phyloP scores from a whole-genome alignment of 2,888 invertebrate genomes.

The Cataglyphis livida region DNA sequence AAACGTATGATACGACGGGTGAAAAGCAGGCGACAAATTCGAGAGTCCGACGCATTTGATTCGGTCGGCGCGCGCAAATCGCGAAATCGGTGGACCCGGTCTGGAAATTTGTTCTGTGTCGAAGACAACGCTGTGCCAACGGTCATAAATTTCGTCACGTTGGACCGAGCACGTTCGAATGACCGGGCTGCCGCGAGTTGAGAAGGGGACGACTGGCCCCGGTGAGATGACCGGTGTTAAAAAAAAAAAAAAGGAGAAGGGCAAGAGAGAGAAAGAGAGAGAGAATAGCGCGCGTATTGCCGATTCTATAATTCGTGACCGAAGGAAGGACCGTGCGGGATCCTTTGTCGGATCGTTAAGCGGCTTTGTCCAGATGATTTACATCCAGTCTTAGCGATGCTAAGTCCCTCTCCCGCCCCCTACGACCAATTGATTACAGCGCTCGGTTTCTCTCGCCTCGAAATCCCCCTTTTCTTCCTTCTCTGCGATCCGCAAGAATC shows the following conservation, averaged over 20 bases:
- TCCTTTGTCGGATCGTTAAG: constrained; percentile 85
- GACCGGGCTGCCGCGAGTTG: constrained; percentile 37
- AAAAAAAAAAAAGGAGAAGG: constrained; percentile 40
- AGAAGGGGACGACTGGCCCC: constrained; percentile 19
- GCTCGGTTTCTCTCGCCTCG: constrained; percentile 69
- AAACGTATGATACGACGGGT: not conserved
- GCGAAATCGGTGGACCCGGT: constrained; percentile 64
- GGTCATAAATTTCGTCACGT: constrained; percentile 77
- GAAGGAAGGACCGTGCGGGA: constrained; percentile 73
- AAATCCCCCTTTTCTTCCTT: constrained; percentile 55
- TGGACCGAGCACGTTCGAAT: constrained; percentile 33
- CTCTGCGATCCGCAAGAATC: constrained; percentile 59
- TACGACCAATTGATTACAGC: constrained; percentile 82
- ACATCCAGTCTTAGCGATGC: constrained; percentile 80
- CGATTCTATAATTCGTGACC: constrained; percentile 83
- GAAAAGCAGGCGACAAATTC: constrained; percentile 37
- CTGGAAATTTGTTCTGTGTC: constrained; percentile 74
- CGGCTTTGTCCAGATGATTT: constrained; percentile 85
- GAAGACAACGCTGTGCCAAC: constrained; percentile 80
- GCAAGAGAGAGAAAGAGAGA: no score
- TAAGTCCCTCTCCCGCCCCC: constrained; percentile 69
- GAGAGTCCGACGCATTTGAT: constrained; percentile 55
- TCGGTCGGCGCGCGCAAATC: constrained; percentile 61
- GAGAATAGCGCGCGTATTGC: constrained; percentile 73
- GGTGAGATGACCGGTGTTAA: constrained; percentile 83